These are phyloP conservation scores for Philotrypesis tridentata DNA, from an alignment of 1,140 invertebrate genomes.

Conservation along the genomic window DNA sequence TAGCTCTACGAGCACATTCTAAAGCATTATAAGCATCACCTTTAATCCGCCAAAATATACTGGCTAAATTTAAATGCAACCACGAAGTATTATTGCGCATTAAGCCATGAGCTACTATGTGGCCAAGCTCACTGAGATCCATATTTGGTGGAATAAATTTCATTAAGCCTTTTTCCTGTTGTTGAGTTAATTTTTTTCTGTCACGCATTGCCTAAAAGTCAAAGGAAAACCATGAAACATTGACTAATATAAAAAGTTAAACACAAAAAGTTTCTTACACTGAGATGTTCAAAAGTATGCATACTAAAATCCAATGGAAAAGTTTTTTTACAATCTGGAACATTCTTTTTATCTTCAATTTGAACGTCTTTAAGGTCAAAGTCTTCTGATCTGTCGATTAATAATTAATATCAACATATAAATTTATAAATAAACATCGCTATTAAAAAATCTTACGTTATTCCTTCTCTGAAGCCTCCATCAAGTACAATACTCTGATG, in stretches of 20 bases:
- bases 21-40: conserved; percentile 86
- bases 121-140: conserved; percentile 80
- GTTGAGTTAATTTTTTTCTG: conserved; percentile 78
- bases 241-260: neutral
- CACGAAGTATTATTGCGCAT: conserved; percentile 85
- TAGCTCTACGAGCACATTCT: conserved; percentile 86
- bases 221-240: conserved; percentile 26
- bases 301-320: conserved; percentile 83
- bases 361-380: conserved; percentile 59
- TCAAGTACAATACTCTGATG: conserved; percentile 79
- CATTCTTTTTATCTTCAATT: conserved; percentile 53
- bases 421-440: conserved; percentile 7
- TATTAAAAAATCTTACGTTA: conserved; percentile 56
- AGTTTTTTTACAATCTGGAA: conserved; percentile 57
- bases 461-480: conserved; percentile 69
- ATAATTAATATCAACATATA: neutral
- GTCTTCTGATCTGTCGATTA: conserved; percentile 58
- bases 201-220: conserved; percentile 77
- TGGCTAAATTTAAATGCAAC: conserved; percentile 88
- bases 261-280: conserved; percentile 71
- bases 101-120: conserved; percentile 79
- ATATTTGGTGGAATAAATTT: conserved; percentile 78
- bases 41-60: conserved; percentile 89
- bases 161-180: conserved; percentile 79
- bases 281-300: conserved; percentile 87